Evolutionary conservation across 2,888 invertebrate species (phyloP).

Genomic region (Dendrolimus pini): DNA sequence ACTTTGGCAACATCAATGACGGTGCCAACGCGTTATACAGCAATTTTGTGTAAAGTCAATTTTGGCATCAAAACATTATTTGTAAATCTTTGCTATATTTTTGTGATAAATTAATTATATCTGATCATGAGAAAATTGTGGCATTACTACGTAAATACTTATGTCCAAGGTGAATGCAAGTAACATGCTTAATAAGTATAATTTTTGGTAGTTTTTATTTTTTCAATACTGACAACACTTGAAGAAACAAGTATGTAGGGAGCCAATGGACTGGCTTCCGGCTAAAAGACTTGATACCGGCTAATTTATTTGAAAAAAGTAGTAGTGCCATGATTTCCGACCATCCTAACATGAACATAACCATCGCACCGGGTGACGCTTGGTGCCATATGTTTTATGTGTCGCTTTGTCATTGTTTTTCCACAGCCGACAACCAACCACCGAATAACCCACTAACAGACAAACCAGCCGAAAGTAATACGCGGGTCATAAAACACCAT

Average conservation of each 20-base stretch:
- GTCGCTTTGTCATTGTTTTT: conserved; percentile 64
- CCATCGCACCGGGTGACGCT: conserved; percentile 54
- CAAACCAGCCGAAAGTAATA: conserved; percentile 30
- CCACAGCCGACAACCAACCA: conserved; percentile 62
- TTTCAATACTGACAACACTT: neutral
- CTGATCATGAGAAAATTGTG: conserved; percentile 10
- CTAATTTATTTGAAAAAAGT: neutral
- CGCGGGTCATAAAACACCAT: conserved; percentile 52
- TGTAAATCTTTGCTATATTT: conserved; percentile 1
- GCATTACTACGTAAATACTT: conserved; percentile 11
- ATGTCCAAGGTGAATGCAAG: too few relatives aligned
- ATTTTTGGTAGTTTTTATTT: neutral
- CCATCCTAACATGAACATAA: conserved; percentile 12
- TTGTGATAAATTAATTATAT: conserved; percentile 7
- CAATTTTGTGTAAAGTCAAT: too few relatives aligned
- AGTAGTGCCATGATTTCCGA: neutral
- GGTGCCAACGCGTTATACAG: too few relatives aligned
- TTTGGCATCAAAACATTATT: too few relatives aligned
- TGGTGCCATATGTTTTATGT: conserved; percentile 63
- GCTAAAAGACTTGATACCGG: too few relatives aligned
- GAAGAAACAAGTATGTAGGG: too few relatives aligned
- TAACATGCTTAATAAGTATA: neutral
- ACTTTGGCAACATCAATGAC: too few relatives aligned
- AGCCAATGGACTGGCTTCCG: too few relatives aligned
- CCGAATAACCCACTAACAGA: conserved; percentile 69